Base-by-base conservation (phyloP, 1,140 invertebrate genomes). In the Hyles euphorbiae region DNA sequence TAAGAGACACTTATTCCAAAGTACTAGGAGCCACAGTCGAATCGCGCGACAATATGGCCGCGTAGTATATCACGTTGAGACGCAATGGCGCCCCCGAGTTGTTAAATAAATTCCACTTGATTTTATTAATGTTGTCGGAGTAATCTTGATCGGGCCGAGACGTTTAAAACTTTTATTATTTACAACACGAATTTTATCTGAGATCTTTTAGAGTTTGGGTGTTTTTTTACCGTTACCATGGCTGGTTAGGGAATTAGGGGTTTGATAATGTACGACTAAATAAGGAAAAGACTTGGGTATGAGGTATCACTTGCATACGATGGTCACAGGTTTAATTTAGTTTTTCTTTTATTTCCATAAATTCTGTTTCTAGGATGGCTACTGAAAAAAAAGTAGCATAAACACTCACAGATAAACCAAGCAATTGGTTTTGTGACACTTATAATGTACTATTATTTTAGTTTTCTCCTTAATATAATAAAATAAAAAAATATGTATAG, bases 101-200 rank as follows among this genome's bases (percentile, higher is more conserved):
- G 74, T 83, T 70, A 78, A 78, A 84, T 82, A 85, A 83, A 81
- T 81, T 74, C 65, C 58, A 58, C 61, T 73, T 67, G 78, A 81
- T 85, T 86, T 87, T 84, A 84, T 87, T 84, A 84, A 84, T 83
- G 83, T 77, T 74, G 76, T 78, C 73, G 69, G 68, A 61, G 50
- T 76, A 76, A 87, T 83, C 81, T 84, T 78, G 80, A 83, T 87
- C 77, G 61, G 56, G 63, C 54, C 53, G 57, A 68, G 65, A 70
- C 80, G 68, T 83, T 84, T 84, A 87, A 64, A 72, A 78, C 71
- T 76, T 78, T 81, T 87, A 87, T 87, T 87, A 87, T 87, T 87
- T 87, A 87, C 82, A 78, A 76, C 74, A 63, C 56, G 45, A 55
- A 54, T 56, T 68, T 77, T 86, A 86, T 86, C 83, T 76, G 22